Evolutionary conservation across 2,888 invertebrate genomes (phyloP).

Genomic region (Ceratothoa steindachneri): DNA sequence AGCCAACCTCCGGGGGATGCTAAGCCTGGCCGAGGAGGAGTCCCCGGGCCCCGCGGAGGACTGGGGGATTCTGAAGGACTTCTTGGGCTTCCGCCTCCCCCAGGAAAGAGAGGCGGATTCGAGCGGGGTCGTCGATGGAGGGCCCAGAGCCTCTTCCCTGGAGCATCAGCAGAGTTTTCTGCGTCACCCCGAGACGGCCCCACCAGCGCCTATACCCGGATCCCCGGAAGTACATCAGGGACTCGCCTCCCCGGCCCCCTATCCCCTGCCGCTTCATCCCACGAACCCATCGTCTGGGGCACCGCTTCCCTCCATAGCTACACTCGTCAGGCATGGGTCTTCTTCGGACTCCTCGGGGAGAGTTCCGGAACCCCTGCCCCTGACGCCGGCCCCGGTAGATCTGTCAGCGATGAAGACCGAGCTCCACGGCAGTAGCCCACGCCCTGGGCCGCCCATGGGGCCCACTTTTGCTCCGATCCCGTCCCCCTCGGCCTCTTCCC

Average conservation of each 20-base stretch:
- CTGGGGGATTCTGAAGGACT: not conserved
- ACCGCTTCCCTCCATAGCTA: not conserved
- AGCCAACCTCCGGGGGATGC: not conserved
- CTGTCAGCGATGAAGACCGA: not conserved
- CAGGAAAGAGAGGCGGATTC: not conserved
- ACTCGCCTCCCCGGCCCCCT: not conserved
- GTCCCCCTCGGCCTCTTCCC: not conserved
- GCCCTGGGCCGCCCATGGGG: not conserved
- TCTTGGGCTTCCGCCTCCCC: not conserved
- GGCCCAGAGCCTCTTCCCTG: not conserved
- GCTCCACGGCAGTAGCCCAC: no score
- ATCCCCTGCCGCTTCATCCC: not conserved
- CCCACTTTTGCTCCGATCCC: not conserved
- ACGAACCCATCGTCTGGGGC: not conserved
- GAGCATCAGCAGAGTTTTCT: not conserved
- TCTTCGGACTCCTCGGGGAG: not conserved
- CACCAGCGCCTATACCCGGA: not conserved
- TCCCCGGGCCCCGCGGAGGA: not conserved
- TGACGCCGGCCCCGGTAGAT: not conserved
- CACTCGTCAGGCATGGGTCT: not conserved
- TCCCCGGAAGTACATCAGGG: not conserved
- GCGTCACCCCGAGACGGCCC: not conserved
- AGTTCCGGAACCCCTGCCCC: not conserved
- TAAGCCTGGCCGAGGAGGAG: not conserved
- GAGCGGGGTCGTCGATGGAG: not conserved